Percentiles rank a stretch among this genome's conserved stretches.
Evolutionary conservation across 2,888 invertebrate genomes (phyloP).

Genomic region (Norana najaformis): DNA sequence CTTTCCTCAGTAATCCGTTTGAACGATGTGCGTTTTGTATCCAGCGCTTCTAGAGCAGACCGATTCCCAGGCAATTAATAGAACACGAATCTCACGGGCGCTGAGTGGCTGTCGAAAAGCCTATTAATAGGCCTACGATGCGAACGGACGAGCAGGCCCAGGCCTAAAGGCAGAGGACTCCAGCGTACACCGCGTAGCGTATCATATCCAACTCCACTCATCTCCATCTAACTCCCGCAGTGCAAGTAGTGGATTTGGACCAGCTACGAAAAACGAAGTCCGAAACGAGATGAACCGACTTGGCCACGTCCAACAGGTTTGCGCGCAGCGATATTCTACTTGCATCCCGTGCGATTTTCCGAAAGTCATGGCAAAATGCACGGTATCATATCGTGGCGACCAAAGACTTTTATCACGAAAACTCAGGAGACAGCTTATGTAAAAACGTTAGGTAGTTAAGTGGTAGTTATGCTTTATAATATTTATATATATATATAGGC

Average conservation of each 20-base stretch:
- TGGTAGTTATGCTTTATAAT: too few species aligned
- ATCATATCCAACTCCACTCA: neutral
- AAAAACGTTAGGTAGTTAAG: too few species aligned
- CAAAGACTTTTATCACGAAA: neutral
- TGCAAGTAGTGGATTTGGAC: neutral
- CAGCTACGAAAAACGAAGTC: neutral
- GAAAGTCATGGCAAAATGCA: neutral
- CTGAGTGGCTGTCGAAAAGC: neutral
- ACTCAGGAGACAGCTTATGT: neutral
- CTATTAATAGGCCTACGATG: neutral
- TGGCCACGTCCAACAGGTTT: neutral
- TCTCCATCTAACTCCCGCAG: neutral
- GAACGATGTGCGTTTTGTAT: neutral
- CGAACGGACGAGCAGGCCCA: too few species aligned
- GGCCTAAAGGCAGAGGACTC: too few species aligned
- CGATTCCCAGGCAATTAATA: neutral
- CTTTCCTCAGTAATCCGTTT: neutral
- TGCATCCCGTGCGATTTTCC: neutral
- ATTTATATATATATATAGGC: neutral
- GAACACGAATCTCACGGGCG: neutral
- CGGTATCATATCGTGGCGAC: neutral
- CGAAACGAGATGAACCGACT: neutral
- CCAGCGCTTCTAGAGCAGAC: neutral
- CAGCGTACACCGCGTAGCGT: neutral
- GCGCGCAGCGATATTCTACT: too few species aligned